Conservation (phyloP, 2,113 vertebrate genomes). For the Brachypteracias leptosomus region DNA sequence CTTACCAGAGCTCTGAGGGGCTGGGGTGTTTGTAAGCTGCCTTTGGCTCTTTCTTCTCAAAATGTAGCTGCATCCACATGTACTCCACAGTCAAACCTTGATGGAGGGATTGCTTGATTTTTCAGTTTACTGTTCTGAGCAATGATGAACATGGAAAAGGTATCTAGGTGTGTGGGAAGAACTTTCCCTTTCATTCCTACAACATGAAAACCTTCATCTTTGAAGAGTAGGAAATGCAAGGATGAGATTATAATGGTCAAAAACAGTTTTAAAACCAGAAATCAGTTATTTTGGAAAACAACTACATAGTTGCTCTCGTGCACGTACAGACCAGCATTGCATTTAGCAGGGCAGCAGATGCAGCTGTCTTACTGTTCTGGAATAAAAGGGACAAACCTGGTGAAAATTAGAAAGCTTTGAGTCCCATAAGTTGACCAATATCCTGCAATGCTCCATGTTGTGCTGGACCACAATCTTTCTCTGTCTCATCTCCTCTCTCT, state of each 20-base stretch:
- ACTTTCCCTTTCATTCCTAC: neutral
- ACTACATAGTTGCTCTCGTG: neutral
- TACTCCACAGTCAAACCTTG: neutral
- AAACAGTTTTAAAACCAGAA: neutral
- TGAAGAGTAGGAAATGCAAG: slow-evolving; percentile 20
- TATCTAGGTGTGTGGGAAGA: neutral
- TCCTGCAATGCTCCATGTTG: neutral
- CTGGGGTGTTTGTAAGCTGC: neutral
- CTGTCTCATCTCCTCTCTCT: slow-evolving; percentile 63
- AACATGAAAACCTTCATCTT: neutral
- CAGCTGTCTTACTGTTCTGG: neutral
- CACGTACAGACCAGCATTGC: neutral
- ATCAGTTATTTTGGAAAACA: neutral
- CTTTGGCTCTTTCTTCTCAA: neutral
- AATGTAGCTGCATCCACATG: neutral
- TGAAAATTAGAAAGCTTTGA: neutral
- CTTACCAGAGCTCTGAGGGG: neutral
- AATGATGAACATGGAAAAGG: neutral
- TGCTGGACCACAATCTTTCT: neutral
- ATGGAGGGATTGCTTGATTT: neutral
- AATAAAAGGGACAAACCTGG: neutral
- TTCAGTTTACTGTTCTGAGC: neutral
- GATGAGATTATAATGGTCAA: neutral
- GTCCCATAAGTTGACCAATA: neutral
- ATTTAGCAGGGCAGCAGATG: neutral